Conservation (phyloP, 2,797 vertebrate genomes). For the Tapera naevia region DNA sequence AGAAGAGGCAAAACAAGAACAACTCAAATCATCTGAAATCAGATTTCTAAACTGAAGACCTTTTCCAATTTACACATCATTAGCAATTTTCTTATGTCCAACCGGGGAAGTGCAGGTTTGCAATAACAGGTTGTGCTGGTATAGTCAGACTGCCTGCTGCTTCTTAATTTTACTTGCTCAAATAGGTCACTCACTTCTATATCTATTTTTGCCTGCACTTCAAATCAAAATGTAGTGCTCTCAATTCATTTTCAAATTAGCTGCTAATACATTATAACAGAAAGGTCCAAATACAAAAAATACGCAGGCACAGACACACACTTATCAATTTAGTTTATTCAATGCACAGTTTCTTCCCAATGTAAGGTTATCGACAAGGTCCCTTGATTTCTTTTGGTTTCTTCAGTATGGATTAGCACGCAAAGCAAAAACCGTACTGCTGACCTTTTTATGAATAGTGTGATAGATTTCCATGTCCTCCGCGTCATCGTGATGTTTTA, state of each 20-base stretch:
- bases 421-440: neutral
- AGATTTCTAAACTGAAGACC: neutral
- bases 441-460: neutral
- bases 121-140: neutral
- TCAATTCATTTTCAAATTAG: neutral
- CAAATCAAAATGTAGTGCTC: neutral
- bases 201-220: neutral
- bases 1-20: neutral
- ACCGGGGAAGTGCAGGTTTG: neutral
- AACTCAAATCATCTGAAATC: neutral
- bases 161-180: neutral
- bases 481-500: fast-evolving
- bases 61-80: neutral
- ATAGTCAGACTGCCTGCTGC: neutral
- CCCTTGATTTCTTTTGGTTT: neutral
- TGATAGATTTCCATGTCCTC: neutral
- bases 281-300: neutral
- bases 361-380: neutral
- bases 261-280: neutral
- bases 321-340: neutral
- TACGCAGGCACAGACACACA: fast-evolving
- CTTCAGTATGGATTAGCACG: neutral
- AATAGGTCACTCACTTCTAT: neutral
- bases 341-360: neutral
- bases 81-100: neutral